These are phyloP conservation scores for Emydoidea blandingii DNA, from an alignment of 2,797 vertebrate species.

Conservation along the genomic window DNA sequence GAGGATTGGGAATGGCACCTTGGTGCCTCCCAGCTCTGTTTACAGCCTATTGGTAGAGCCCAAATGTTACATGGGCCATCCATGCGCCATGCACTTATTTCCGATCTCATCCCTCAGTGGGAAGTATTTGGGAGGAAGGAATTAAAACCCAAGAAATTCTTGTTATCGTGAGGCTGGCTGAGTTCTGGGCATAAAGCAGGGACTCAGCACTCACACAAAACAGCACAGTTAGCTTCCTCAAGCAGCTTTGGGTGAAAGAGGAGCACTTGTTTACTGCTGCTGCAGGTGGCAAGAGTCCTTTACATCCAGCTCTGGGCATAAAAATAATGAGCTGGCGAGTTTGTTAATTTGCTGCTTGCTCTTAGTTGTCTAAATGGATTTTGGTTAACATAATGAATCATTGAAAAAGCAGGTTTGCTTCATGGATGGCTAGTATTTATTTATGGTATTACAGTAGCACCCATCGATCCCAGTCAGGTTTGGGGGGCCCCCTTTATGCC, in stretches of 20 bases:
- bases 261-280: neutral
- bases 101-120: fast-evolving
- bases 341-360: fast-evolving
- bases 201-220: neutral
- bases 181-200: neutral
- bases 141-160: neutral
- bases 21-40: neutral
- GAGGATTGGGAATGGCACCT: too few species aligned
- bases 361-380: neutral
- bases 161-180: neutral
- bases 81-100: neutral
- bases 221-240: neutral
- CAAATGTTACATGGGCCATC: neutral
- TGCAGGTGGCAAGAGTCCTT: neutral
- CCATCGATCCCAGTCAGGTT: neutral
- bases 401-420: neutral
- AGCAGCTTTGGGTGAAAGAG: fast-evolving
- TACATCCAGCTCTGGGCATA: fast-evolving
- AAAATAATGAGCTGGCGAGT: fast-evolving
- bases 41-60: neutral
- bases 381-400: neutral
- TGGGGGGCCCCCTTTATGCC: neutral
- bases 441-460: too few species aligned
- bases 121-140: neutral
- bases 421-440: neutral